phyloP scores from a whole-genome alignment of 35 echinoderm and acorn worm genomes.

The Ophioderma brevispina region DNA sequence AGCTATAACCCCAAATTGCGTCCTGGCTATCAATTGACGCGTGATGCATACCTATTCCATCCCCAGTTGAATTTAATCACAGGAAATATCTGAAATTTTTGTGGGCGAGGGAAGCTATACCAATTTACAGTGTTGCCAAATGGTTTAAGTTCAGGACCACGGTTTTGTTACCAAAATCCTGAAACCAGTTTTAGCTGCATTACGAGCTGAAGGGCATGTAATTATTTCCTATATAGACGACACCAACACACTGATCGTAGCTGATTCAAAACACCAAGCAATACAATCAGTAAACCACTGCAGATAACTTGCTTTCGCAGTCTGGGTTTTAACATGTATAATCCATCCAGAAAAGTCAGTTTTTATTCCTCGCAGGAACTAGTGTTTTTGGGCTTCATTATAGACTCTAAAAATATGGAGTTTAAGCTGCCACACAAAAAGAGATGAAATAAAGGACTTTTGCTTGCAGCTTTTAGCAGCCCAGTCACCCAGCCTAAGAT shows the following conservation, averaged over 20 bases:
- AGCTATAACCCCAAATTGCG: neutral
- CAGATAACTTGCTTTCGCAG: neutral
- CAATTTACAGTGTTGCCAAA: conserved; percentile 64
- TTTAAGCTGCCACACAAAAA: no score
- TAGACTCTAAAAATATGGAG: no score
- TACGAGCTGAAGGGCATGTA: neutral
- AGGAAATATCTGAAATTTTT: conserved; percentile 62
- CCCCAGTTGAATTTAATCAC: conserved; percentile 53
- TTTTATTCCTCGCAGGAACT: conserved; percentile 23
- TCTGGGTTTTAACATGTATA: conserved; percentile 52
- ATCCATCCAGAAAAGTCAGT: conserved; percentile 58
- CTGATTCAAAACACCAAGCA: neutral
- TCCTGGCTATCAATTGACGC: neutral
- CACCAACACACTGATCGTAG: conserved; percentile 19
- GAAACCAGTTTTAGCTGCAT: conserved; percentile 57
- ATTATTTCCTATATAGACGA: no score
- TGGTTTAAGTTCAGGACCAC: conserved; percentile 58
- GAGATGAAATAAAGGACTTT: conserved; percentile 5
- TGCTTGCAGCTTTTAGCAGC: no score
- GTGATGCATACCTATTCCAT: conserved; percentile 78
- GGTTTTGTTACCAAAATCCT: conserved; percentile 77
- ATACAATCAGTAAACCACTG: neutral
- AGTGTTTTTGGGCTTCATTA: conserved; percentile 39
- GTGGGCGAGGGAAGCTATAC: conserved; percentile 48
- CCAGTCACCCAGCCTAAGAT: conserved; percentile 34